Evolutionary conservation across 2,113 vertebrate species (phyloP), one percentile per base, ranked within the genome.

Genomic region (Megaceryle torquata): DNA sequence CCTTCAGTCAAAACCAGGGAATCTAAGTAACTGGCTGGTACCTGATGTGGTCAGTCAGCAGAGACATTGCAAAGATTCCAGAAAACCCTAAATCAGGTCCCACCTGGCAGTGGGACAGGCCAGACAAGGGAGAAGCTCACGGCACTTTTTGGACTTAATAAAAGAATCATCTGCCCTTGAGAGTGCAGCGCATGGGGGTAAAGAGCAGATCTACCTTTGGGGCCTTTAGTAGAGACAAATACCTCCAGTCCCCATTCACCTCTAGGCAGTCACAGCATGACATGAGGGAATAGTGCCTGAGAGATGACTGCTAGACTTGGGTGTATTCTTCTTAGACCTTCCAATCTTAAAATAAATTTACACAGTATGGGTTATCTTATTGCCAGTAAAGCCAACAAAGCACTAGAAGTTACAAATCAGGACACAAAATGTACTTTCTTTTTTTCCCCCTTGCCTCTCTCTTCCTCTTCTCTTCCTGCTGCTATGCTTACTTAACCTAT

Each of bases 401-500:
- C 21, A 3, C n/a, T 48, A 87, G 76, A 82, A 93, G 88, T 16
- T 9, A 86, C 70, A 76, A 94, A 81, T 25, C 48, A 69, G 59
- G 93, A 46, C 8, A 14, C 79, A 78, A 76, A 81, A 87, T 87
- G 92, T 92, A 90, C 90, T 93, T 95, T 89, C 28, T 60, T 56
- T 90, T 90, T 75, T 61, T 6, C 15, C 64, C 83, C 70, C 67
- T 93, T 71, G 26, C 51, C 50, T 83, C 35, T 80, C 75, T 91
- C 60, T 70, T 94, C 50, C 51, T 82, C 75, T 77, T 80, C 81
- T 60, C 79, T 89, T 90, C 77, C 74, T 75, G 76, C 94, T 78
- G 87, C 93, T 94, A 9, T 96, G 96, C 95, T 96, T 97, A 88
- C 85, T 97, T 97, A 97, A 97, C 95, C 97, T 97, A 92, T 94